Evolutionary conservation across 2,797 vertebrate genomes (phyloP).

Genomic region (Mormyrus proboscirostris): DNA sequence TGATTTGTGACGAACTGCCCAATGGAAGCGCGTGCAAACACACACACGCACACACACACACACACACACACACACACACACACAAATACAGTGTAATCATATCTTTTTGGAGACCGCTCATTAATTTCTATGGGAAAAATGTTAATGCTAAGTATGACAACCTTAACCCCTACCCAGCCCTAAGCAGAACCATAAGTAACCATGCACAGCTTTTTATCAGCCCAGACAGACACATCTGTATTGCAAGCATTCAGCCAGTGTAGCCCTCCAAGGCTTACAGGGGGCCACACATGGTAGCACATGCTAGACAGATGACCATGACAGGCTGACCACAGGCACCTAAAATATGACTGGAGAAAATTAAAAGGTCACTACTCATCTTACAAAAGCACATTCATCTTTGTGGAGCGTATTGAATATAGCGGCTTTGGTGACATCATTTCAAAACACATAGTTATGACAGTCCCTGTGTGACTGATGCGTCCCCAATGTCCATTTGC

Average conservation of each 20-base stretch:
- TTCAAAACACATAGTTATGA: background rate
- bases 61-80: background rate
- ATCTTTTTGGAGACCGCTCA: background rate
- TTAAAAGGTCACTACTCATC: background rate
- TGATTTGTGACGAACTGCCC: background rate
- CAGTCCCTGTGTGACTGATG: background rate
- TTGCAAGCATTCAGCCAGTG: background rate
- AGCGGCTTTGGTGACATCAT: background rate
- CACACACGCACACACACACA: too few relatives aligned
- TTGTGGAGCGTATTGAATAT: background rate
- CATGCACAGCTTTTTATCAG: background rate
- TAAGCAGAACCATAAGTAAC: background rate
- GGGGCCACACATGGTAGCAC: background rate
- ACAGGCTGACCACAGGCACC: background rate
- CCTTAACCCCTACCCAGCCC: background rate
- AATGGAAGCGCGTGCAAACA: background rate
- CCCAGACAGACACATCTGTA: background rate
- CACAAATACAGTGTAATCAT: background rate
- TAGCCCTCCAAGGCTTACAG: background rate
- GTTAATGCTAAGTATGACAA: background rate
- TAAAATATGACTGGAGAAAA: background rate
- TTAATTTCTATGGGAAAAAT: background rate
- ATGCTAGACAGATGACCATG: background rate
- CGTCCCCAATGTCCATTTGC: background rate
- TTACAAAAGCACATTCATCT: background rate